Evolutionary conservation across 2,888 invertebrate species (phyloP).

Genomic region (Lottia scabra): DNA sequence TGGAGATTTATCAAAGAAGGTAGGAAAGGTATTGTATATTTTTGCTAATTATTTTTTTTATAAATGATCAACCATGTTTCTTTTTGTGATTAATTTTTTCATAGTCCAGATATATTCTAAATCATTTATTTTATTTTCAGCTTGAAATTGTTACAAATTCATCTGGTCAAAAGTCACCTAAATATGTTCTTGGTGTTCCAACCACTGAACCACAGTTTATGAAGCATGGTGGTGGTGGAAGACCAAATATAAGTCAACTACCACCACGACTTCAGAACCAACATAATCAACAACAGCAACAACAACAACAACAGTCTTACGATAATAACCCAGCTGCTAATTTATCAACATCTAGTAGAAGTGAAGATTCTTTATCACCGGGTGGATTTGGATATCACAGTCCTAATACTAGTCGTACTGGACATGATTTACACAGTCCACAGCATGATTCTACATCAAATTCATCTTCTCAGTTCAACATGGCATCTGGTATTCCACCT

Average conservation of each 20-base stretch:
- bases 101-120: too few relatives aligned
- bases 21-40: slow-evolving; percentile 2
- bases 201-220: slow-evolving; percentile 52
- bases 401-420: background rate
- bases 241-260: background rate
- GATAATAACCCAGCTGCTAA: slow-evolving; percentile 20
- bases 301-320: slow-evolving; percentile 64
- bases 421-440: background rate
- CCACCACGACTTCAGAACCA: slow-evolving; percentile 24
- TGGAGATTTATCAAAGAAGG: slow-evolving; percentile 20
- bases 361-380: slow-evolving; percentile 9
- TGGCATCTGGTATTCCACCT: slow-evolving; percentile 32
- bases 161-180: slow-evolving; percentile 42
- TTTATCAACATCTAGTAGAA: slow-evolving; percentile 24
- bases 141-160: background rate
- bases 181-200: slow-evolving; percentile 55
- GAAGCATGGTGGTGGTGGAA: slow-evolving; percentile 34
- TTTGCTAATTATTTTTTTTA: too few relatives aligned
- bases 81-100: too few relatives aligned
- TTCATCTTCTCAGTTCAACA: slow-evolving; percentile 11
- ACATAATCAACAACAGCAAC: slow-evolving; percentile 32
- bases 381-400: background rate
- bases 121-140: background rate
- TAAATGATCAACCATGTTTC: too few relatives aligned
- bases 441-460: slow-evolving; percentile 22